Conservation (phyloP, 1,140 invertebrate genomes). For the Macrocentrus cingulum region DNA sequence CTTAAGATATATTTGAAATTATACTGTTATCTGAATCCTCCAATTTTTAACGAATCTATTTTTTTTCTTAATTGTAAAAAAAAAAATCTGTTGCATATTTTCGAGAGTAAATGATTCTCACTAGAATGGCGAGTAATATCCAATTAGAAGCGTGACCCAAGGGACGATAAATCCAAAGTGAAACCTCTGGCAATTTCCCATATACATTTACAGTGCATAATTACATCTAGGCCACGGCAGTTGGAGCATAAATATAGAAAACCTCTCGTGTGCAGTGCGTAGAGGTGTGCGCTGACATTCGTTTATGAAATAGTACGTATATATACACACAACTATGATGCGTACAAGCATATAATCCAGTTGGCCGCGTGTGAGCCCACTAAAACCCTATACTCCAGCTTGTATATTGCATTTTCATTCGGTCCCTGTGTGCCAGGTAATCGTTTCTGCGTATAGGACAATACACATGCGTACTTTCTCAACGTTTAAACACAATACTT, state of each 20-base stretch:
- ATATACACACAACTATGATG: neutral
- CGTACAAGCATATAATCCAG: slow-evolving; percentile 1
- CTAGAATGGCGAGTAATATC: too few species aligned
- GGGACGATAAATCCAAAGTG: neutral
- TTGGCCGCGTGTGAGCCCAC: neutral
- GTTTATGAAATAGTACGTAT: slow-evolving; percentile 12
- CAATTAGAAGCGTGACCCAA: neutral
- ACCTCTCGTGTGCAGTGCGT: neutral
- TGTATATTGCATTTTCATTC: slow-evolving; percentile 13
- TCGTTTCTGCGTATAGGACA: slow-evolving; percentile 4
- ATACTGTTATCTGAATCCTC: too few species aligned
- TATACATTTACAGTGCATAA: slow-evolving; percentile 9
- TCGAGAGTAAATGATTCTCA: too few species aligned
- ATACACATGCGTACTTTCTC: neutral
- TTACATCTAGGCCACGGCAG: slow-evolving; percentile 9
- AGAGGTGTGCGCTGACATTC: slow-evolving; percentile 9
- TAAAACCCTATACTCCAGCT: slow-evolving; percentile 2
- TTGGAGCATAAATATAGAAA: slow-evolving; percentile 10
- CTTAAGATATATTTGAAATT: too few species aligned
- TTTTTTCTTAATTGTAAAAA: too few species aligned
- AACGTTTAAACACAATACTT: slow-evolving; percentile 5
- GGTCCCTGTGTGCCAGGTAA: slow-evolving; percentile 13
- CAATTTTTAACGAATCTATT: too few species aligned
- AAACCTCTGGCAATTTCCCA: slow-evolving; percentile 9
- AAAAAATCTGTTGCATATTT: too few species aligned